Evolutionary conservation across 1,140 invertebrate species (phyloP), one percentile per base, ranked within the genome.

Genomic region (Drosophila dunni): DNA sequence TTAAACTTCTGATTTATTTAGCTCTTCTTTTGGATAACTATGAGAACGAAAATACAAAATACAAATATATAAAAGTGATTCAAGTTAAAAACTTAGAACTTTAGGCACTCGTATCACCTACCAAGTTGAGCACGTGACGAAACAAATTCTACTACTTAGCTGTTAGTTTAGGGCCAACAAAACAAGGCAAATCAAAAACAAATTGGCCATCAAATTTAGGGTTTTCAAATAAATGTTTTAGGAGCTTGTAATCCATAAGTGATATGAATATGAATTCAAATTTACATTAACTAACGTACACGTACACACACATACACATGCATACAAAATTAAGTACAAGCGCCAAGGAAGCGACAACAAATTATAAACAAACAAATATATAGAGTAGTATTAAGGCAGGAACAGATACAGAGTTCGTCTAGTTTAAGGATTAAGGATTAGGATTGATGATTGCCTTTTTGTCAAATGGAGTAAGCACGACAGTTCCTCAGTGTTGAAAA

Each of bases 401-500:
- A 29, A 29, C 4, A 29, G 24, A 29, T 29, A 51, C 45, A 72
- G 71, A 78, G 75, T 79, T 71, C 24, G 80, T 75, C 82, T 77
- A 78, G 76, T 51, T 69, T 84, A 84, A 83, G 66, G 24, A 36
- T 82, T 29, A 29, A 29, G 24, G 24, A 29, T 29, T 5, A 29
- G 24, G 24, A 29, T 29, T 29, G 6, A 84, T 64, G 46, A 38
- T 85, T 66, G 38, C 63, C 60, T 85, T 81, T 81, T 81, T 81
- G 74, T 78, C 62, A 58, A 74, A 67, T 80, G 80, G 89, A 89
- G 73, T 78, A 89, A 89, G 84, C 84, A 89, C 84, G 84, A 89
- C 84, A 89, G 84, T 89, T 89, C 84, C 84, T 89, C 84, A 84
- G 84, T 89, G 84, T 88, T 89, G 83, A 89, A 89, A 81, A 89